Evolutionary conservation across 92 coral and sea anemone genomes (phyloP), one percentile per base, ranked within the genome.

Genomic region (Zoanthus gigantus): DNA sequence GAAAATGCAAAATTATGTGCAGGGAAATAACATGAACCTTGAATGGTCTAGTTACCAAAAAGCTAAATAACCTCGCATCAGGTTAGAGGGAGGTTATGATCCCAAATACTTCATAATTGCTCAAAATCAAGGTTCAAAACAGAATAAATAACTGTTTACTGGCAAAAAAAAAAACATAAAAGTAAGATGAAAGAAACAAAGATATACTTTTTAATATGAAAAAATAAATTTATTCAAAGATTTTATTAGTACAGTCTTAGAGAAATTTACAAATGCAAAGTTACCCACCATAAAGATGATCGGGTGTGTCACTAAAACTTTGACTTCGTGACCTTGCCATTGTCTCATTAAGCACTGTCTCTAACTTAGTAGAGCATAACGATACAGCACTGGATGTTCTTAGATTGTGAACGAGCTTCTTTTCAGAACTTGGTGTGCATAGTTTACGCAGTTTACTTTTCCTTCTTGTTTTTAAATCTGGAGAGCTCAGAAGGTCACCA

Each of bases 301-400:
- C 60, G 14, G 85, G 85, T 13, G 75, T 81, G 75, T 81, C 85
- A 18, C 31, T 71, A 81, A 81, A 81, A 11, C n/a, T 31, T 63
- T 71, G 85, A 66, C 44, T 67, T 50, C 85, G 65, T 7, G 85
- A 81, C 46, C 85, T 65, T 18, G 85, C 85, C 85, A 81, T 81
- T 47, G 85, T 65, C 37, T 81, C 84, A 15, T 58, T 56, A 79
- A 57, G 10, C 17, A 63, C 30, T 63, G 8, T 63, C 69, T 63
- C 29, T 63, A 4, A 4, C 9, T 63, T 8, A 63, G 69, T 63
- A 17, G 29, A 28, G 69, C 69, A 63, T 17, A n/a, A 5, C 5
- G 32, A 45, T 31, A 69, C 30, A 2, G 15, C 45, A 11, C 34
- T 31, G 45, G 46, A 34, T 9, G 30, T 69, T 31, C 16, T 9